These are phyloP conservation scores for Pavo muticus DNA, from an alignment of 2,113 vertebrate species.

Conservation along the genomic window DNA sequence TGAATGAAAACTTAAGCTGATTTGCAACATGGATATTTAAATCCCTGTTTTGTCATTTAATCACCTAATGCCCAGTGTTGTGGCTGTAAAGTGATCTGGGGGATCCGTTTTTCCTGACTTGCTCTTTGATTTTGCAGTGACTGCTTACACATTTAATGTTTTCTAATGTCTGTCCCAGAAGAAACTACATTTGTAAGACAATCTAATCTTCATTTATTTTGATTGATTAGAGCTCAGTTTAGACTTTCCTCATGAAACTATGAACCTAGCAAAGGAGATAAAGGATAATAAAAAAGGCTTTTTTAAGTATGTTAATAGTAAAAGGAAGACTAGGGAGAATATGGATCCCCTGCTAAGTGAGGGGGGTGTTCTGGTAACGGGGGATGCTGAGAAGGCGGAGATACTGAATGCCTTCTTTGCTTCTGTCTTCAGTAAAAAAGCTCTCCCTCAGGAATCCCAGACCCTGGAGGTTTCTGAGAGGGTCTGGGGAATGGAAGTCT, in stretches of 20 bases:
- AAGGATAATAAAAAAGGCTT: too few species aligned
- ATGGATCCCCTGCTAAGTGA: too few species aligned
- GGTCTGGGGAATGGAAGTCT: too few species aligned
- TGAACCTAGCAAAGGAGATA: too few species aligned
- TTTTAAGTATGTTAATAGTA: too few species aligned
- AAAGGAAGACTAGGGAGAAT: too few species aligned
- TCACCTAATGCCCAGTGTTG: not conserved
- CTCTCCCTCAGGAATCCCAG: too few species aligned
- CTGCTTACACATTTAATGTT: not conserved
- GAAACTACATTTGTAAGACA: not conserved
- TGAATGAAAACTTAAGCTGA: not conserved
- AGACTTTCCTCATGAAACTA: not conserved
- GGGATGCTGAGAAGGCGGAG: too few species aligned
- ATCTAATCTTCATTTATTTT: not conserved
- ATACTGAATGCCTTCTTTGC: too few species aligned
- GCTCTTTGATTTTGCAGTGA: not conserved
- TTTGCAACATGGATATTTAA: not conserved
- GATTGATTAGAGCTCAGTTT: not conserved
- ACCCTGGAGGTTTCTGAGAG: too few species aligned
- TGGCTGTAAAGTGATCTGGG: not conserved
- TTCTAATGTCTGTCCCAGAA: not conserved
- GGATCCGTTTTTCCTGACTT: not conserved
- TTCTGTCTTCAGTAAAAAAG: too few species aligned
- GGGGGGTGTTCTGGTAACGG: too few species aligned
- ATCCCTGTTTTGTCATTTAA: not conserved